A percentile compares a stretch with the other conserved stretches of the same genome.
Evolutionary conservation across 1,140 invertebrate genomes (phyloP).

Genomic region (Drosophila quadrilineata): DNA sequence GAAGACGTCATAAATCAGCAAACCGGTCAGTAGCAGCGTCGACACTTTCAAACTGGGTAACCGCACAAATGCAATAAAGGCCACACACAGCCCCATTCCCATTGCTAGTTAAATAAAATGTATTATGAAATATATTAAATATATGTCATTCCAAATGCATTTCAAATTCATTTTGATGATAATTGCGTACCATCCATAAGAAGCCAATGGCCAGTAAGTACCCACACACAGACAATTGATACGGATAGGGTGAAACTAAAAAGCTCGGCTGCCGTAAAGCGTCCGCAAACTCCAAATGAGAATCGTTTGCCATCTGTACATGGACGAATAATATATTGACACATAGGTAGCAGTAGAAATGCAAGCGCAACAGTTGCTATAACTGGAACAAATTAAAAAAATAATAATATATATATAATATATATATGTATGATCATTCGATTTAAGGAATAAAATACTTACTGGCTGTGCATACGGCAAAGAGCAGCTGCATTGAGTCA

Average conservation of each 20-base stretch:
- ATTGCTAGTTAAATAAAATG: constrained; percentile 86
- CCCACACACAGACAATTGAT: constrained; percentile 97
- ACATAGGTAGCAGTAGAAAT: constrained; percentile 97
- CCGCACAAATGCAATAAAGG: constrained; percentile 97
- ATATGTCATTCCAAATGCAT: background rate
- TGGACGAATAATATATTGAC: constrained; percentile 95
- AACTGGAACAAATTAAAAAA: constrained; percentile 84
- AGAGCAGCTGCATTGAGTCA: constrained; percentile 98
- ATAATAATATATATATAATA: constrained; percentile 2
- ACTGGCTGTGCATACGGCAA: constrained; percentile 98
- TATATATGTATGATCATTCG: background rate
- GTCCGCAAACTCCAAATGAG: constrained; percentile 94
- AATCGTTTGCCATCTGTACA: constrained; percentile 94
- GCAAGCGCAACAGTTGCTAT: constrained; percentile 97
- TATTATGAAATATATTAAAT: no score
- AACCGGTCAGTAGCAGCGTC: constrained; percentile 94
- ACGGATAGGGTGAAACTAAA: constrained; percentile 95
- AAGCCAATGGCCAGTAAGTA: constrained; percentile 98
- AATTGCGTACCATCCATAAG: constrained; percentile 92
- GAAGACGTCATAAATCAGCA: constrained; percentile 98
- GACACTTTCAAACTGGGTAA: constrained; percentile 98
- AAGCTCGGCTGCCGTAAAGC: constrained; percentile 96
- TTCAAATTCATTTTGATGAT: constrained; percentile 14
- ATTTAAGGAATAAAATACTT: no score
- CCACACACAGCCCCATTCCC: constrained; percentile 98